Conservation (phyloP, 2,888 invertebrate genomes). For the Belgica antarctica region DNA sequence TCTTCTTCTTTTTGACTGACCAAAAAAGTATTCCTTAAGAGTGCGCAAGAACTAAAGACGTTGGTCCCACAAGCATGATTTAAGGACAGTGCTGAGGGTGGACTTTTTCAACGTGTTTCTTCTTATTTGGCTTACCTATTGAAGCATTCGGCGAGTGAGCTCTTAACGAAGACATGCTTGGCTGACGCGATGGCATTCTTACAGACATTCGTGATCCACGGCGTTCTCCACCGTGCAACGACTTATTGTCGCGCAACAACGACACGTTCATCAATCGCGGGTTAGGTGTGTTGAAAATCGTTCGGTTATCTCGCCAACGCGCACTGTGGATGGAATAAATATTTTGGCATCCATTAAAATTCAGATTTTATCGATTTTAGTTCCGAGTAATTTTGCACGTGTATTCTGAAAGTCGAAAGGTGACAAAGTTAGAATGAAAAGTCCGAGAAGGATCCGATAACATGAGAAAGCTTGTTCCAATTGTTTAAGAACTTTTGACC, state of each 20-base stretch:
- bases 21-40: background rate
- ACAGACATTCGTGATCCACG: conserved; percentile 77
- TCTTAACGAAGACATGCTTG: conserved; percentile 79
- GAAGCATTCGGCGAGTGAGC: conserved; percentile 66
- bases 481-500: no score
- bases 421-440: no score
- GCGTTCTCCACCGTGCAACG: conserved; percentile 71
- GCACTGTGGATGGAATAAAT: conserved; percentile 64
- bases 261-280: conserved; percentile 91
- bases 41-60: background rate
- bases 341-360: no score
- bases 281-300: conserved; percentile 92
- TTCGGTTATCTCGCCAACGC: conserved; percentile 86
- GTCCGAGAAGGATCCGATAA: no score
- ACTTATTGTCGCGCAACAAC: conserved; percentile 74
- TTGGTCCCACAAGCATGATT: no score
- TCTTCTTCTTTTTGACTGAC: no score
- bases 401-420: no score
- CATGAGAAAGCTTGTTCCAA: no score
- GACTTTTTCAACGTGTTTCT: conserved; percentile 45
- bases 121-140: conserved; percentile 56
- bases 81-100: no score
- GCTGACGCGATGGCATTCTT: conserved; percentile 77
- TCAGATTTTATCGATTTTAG: no score
- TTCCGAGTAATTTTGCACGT: no score